Percentiles rank a stretch among this genome's conserved stretches.
These are phyloP conservation scores for Temnothorax rugatulus DNA, from an alignment of 2,888 invertebrate species.

Conservation along the genomic window DNA sequence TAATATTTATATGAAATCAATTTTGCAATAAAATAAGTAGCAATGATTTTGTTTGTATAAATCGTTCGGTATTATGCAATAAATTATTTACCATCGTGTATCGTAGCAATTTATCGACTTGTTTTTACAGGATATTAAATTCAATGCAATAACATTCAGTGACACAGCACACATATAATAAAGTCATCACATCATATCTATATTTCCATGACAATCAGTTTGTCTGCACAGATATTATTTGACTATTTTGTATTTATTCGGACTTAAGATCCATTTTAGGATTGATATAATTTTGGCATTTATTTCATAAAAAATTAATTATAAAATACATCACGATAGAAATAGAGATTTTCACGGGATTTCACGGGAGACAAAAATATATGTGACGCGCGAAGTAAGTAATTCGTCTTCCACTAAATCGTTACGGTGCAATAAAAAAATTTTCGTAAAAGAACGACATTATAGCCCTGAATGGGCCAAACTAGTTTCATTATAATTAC, in stretches of 20 bases:
- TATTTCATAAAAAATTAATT: constrained; percentile 1
- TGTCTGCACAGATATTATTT: neutral
- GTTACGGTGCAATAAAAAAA: constrained; percentile 88
- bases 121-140: neutral
- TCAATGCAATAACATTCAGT: neutral
- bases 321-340: neutral
- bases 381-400: constrained; percentile 62
- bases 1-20: neutral
- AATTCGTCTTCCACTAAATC: constrained; percentile 90
- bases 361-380: constrained; percentile 59
- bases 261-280: neutral
- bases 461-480: neutral
- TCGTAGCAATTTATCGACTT: neutral
- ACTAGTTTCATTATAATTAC: neutral
- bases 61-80: neutral
- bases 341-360: neutral
- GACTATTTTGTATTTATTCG: neutral
- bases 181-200: neutral
- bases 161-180: neutral
- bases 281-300: neutral
- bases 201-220: neutral
- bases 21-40: neutral
- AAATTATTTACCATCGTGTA: neutral
- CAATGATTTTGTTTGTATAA: neutral
- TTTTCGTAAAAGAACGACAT: neutral